These are phyloP conservation scores for Australoheros scitulus DNA, from an alignment of 2,113 vertebrate genomes.

Conservation along the genomic window DNA sequence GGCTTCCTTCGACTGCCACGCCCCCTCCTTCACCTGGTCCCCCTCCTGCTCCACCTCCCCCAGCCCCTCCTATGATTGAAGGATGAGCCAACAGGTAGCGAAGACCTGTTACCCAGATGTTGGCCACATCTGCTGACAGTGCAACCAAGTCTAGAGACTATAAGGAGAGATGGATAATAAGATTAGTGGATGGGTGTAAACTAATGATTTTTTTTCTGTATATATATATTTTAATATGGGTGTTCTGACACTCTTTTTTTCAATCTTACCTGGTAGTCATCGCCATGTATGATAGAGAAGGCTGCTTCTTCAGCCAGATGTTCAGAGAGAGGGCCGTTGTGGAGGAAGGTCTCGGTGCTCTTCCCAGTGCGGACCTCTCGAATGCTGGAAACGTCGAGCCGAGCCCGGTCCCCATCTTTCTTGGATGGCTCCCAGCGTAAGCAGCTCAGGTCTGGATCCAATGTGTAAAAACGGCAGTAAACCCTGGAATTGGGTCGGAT, in stretches of 20 bases:
- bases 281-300: conserved; percentile 93
- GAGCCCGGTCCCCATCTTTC: conserved; percentile 93
- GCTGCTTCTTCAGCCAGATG: conserved; percentile 95
- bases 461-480: conserved; percentile 95
- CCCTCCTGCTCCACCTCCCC: conserved; percentile 70
- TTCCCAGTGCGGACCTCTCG: conserved; percentile 95
- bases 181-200: not conserved
- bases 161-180: not conserved
- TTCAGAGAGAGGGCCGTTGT: conserved; percentile 89
- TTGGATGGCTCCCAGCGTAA: conserved; percentile 98
- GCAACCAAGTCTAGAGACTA: conserved; percentile 96
- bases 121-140: conserved; percentile 93
- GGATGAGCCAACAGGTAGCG: conserved; percentile 93
- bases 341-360: conserved; percentile 96
- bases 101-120: conserved; percentile 98
- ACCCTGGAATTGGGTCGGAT: conserved; percentile 93
- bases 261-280: conserved; percentile 85
- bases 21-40: conserved; percentile 80
- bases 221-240: not conserved
- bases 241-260: not conserved
- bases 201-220: not conserved
- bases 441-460: conserved; percentile 91
- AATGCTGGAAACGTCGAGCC: conserved; percentile 90
- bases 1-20: conserved; percentile 84
- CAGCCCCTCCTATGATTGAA: conserved; percentile 83